Conservation (phyloP, 2,888 invertebrate species). For the Apamea sordens region DNA sequence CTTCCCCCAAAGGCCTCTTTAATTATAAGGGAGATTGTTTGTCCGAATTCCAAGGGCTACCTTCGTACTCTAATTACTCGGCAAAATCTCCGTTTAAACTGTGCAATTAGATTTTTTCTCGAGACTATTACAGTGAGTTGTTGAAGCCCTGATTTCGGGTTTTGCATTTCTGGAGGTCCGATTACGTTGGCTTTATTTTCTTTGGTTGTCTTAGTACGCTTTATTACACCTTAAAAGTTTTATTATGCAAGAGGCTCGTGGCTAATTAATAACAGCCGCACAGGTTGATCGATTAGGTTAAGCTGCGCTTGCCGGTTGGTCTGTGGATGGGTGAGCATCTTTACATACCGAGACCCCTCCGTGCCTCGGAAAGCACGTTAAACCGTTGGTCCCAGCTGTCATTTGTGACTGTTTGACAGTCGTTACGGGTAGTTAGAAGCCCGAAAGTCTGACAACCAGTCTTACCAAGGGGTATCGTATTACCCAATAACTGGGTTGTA, state of each 20-base stretch:
- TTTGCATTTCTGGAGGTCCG: constrained; percentile 41
- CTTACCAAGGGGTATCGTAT: no score
- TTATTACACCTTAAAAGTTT: not conserved
- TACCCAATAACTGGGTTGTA: no score
- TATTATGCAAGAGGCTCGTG: not conserved
- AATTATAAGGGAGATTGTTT: constrained; percentile 87
- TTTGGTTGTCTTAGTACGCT: not conserved
- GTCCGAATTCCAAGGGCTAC: constrained; percentile 79
- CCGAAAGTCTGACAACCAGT: no score
- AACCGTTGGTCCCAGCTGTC: no score
- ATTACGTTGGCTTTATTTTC: constrained; percentile 40
- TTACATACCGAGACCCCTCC: no score
- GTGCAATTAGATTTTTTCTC: constrained; percentile 72
- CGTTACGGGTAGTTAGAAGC: no score
- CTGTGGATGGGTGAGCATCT: no score
- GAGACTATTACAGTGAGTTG: constrained; percentile 55
- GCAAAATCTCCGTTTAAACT: constrained; percentile 78
- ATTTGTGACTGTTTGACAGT: no score
- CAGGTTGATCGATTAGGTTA: no score
- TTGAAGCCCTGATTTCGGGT: constrained; percentile 59
- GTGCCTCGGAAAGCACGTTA: no score
- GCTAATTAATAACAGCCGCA: no score
- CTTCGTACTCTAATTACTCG: constrained; percentile 80
- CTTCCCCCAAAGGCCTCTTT: constrained; percentile 77
- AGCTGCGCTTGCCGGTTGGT: no score